Evolutionary conservation across 2,113 vertebrate genomes (phyloP).

Genomic region (Elgaria multicarinata): DNA sequence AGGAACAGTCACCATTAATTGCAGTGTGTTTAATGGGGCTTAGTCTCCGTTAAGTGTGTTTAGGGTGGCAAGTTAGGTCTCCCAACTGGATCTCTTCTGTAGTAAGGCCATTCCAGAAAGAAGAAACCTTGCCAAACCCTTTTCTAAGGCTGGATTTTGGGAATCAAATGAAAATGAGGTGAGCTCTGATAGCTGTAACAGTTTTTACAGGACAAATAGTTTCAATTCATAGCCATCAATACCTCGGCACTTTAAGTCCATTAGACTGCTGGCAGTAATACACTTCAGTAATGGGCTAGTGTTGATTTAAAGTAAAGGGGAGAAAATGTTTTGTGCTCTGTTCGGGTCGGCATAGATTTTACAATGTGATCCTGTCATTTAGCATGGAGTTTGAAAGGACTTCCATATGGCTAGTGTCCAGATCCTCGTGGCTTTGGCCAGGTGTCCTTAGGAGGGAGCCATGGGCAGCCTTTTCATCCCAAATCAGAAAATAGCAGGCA

Average conservation of each 20-base stretch:
- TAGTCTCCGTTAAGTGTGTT: background rate
- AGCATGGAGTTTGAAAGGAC: slow-evolving; percentile 30
- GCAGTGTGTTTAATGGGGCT: background rate
- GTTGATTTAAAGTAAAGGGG: slow-evolving; percentile 59
- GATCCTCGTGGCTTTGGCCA: background rate
- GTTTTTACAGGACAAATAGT: slow-evolving; percentile 73
- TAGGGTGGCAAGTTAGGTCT: background rate
- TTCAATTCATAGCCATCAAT: slow-evolving; percentile 69
- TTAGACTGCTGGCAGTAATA: slow-evolving; percentile 58
- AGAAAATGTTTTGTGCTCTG: slow-evolving; percentile 41
- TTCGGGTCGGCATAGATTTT: slow-evolving; percentile 48
- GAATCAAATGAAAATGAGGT: slow-evolving; percentile 65
- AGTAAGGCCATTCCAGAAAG: slow-evolving; percentile 12
- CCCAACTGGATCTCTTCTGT: background rate
- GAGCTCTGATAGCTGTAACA: slow-evolving; percentile 60
- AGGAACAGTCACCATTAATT: background rate
- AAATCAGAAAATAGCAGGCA: slow-evolving; percentile 12
- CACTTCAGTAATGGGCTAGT: slow-evolving; percentile 41
- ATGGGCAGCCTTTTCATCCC: slow-evolving; percentile 22
- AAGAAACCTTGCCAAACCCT: slow-evolving; percentile 28
- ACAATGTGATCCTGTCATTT: slow-evolving; percentile 49
- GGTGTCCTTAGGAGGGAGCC: background rate
- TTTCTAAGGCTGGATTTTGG: slow-evolving; percentile 1
- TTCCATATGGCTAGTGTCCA: slow-evolving; percentile 21
- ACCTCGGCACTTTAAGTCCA: slow-evolving; percentile 58